These are phyloP conservation scores for Clamator glandarius DNA, from an alignment of 2,797 vertebrate genomes.

Conservation along the genomic window DNA sequence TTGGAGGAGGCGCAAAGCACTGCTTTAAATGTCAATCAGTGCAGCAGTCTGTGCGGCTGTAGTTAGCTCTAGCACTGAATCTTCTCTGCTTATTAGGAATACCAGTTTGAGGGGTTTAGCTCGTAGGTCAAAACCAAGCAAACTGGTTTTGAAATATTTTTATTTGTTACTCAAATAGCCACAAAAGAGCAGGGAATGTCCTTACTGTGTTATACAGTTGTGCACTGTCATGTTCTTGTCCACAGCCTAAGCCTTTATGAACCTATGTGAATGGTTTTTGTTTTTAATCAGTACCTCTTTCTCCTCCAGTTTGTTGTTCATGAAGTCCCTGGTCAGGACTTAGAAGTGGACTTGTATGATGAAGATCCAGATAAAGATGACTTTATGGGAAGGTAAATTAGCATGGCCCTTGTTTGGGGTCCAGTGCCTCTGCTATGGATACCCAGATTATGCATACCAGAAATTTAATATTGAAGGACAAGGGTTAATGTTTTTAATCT, in stretches of 20 bases:
- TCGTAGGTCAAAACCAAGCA: background rate
- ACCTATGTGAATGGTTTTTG: background rate
- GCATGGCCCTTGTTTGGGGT: background rate
- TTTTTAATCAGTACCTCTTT: background rate
- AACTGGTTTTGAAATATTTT: background rate
- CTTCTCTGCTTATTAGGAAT: background rate
- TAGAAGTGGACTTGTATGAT: slow-evolving; percentile 92
- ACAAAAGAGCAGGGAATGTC: background rate
- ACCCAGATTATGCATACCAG: background rate
- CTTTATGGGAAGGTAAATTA: slow-evolving; percentile 89
- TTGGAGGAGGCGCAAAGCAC: slow-evolving; percentile 29
- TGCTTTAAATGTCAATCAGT: slow-evolving; percentile 35
- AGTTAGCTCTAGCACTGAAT: background rate
- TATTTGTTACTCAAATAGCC: background rate
- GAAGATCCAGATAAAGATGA: slow-evolving; percentile 97
- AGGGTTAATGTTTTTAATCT: too few species aligned
- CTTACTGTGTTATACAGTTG: background rate
- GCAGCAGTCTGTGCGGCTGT: slow-evolving; percentile 18
- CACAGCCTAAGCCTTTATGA: background rate
- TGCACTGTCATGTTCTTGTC: background rate
- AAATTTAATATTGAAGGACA: background rate
- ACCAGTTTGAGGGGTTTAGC: background rate
- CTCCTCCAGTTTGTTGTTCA: slow-evolving; percentile 88
- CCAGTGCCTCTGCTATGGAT: background rate
- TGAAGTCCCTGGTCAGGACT: slow-evolving; percentile 93